Percentiles rank a stretch among this genome's conserved stretches.
phyloP scores from a whole-genome alignment of 2,888 invertebrate species.

The Tetanocera ferruginea region DNA sequence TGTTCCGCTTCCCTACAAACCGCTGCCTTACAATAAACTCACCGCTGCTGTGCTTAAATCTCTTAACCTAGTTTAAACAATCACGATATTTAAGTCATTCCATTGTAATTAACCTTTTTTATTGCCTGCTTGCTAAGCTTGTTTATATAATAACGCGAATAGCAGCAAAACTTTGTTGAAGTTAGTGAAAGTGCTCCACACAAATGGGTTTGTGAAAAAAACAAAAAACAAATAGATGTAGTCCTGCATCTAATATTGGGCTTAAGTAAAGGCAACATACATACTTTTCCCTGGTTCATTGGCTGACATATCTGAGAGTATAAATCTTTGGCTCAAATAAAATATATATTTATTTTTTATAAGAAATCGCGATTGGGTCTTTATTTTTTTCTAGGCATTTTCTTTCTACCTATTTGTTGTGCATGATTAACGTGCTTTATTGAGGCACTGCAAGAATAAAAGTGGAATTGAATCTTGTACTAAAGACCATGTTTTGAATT shows the following conservation, averaged over 20 bases:
- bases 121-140: background rate
- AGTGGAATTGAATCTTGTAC: too few relatives aligned
- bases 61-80: conserved; percentile 61
- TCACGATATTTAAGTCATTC: conserved; percentile 60
- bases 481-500: too few relatives aligned
- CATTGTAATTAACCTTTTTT: conserved; percentile 58
- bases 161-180: background rate
- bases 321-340: conserved; percentile 50
- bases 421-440: too few relatives aligned
- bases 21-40: background rate
- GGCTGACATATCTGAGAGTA: conserved; percentile 53
- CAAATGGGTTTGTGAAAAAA: too few relatives aligned
- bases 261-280: background rate
- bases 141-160: conserved; percentile 7
- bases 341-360: conserved; percentile 42
- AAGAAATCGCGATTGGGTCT: background rate
- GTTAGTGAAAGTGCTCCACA: background rate
- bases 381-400: background rate
- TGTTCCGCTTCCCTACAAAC: too few relatives aligned
- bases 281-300: conserved; percentile 25
- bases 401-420: too few relatives aligned
- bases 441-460: too few relatives aligned
- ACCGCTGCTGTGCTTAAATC: conserved; percentile 27
- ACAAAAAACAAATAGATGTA: too few relatives aligned
- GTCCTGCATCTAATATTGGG: background rate